A percentile compares a stretch with the other conserved stretches of the same genome.
These are phyloP conservation scores for Tupiocoris notatus DNA, from an alignment of 2,888 invertebrate genomes.

Conservation along the genomic window DNA sequence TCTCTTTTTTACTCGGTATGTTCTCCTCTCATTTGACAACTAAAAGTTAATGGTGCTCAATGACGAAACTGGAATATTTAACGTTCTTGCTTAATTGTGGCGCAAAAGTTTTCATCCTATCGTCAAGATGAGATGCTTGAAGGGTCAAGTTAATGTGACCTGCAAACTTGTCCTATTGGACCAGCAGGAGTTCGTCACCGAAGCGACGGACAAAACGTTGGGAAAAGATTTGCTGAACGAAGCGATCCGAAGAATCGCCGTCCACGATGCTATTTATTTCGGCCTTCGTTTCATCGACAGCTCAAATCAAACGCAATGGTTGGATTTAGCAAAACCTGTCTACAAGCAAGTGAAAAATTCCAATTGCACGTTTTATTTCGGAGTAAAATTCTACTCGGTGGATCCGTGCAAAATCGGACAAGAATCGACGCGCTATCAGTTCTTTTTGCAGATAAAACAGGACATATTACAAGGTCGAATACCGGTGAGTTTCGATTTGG, in stretches of 20 bases:
- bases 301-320: constrained; percentile 96
- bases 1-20: too few species aligned
- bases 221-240: constrained; percentile 19
- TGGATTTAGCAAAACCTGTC: constrained; percentile 86
- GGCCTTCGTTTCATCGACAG: constrained; percentile 89
- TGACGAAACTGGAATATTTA: too few species aligned
- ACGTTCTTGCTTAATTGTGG: too few species aligned
- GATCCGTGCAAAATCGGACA: constrained; percentile 94
- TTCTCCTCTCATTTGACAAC: too few species aligned
- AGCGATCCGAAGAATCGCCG: constrained; percentile 62
- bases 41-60: too few species aligned
- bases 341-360: constrained; percentile 78
- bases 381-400: constrained; percentile 95
- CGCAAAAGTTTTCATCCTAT: too few species aligned
- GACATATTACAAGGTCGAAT: constrained; percentile 92
- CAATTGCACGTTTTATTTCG: constrained; percentile 88
- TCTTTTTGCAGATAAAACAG: constrained; percentile 95
- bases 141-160: constrained; percentile 56
- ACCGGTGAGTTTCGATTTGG: constrained; percentile 85
- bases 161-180: constrained; percentile 87
- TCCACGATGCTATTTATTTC: constrained; percentile 94
- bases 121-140: constrained; percentile 51
- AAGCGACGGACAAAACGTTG: constrained; percentile 71
- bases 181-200: constrained; percentile 84
- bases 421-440: constrained; percentile 97